These are phyloP conservation scores for Oryctolagus cuniculus DNA, from an alignment of 2,113 vertebrate genomes.

Conservation along the genomic window DNA sequence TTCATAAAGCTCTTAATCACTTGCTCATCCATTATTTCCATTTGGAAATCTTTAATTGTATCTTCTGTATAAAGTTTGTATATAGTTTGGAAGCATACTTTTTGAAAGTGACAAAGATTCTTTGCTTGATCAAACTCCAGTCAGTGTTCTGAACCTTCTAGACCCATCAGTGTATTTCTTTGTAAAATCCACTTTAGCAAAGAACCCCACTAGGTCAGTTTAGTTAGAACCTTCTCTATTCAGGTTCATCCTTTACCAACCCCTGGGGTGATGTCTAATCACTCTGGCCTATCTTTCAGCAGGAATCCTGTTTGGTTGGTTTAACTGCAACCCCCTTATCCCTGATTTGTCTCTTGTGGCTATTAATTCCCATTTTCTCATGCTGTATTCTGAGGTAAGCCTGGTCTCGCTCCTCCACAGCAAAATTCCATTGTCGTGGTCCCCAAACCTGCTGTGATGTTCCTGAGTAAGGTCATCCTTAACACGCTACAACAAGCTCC, in stretches of 20 bases:
- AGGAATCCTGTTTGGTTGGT: background rate
- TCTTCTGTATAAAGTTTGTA: conserved; percentile 54
- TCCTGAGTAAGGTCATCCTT: background rate
- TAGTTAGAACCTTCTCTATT: background rate
- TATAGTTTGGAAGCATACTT: background rate
- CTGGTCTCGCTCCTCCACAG: background rate
- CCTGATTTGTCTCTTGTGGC: background rate
- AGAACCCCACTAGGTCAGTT: background rate
- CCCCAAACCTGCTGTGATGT: background rate
- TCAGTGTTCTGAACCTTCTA: background rate
- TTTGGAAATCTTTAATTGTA: conserved; percentile 20
- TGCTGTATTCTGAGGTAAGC: background rate
- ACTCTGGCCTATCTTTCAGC: background rate
- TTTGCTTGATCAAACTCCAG: background rate
- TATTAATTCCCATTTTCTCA: background rate
- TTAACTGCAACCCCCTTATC: background rate
- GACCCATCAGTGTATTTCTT: background rate
- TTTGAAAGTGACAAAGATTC: conserved; percentile 20
- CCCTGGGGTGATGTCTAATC: background rate
- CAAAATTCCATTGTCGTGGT: background rate
- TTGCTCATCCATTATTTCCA: conserved; percentile 5
- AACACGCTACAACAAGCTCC: background rate
- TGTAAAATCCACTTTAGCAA: background rate
- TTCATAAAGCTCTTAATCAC: background rate
- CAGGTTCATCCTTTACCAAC: background rate